Percentiles rank a stretch among this genome's conserved stretches.
phyloP scores from a whole-genome alignment of 2,797 vertebrate species.

The Sebastes minor region DNA sequence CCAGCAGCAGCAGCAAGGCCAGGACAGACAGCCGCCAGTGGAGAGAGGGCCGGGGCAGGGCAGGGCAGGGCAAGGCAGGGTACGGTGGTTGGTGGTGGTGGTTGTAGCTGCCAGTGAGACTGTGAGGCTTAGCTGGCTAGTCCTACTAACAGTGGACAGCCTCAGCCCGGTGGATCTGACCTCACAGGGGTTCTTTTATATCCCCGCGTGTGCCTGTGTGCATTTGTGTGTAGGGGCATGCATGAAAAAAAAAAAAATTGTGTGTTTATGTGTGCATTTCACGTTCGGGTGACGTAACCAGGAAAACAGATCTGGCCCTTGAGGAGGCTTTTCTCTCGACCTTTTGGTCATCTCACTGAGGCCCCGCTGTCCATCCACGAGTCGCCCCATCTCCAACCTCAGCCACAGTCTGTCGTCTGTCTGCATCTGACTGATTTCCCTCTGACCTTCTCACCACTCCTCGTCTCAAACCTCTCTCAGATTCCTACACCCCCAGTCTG shows the following conservation, averaged over 20 bases:
- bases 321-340: slow-evolving; percentile 76
- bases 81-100: slow-evolving; percentile 70
- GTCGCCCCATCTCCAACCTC: slow-evolving; percentile 41
- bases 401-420: slow-evolving; percentile 59
- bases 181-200: slow-evolving; percentile 85
- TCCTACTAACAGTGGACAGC: slow-evolving; percentile 75
- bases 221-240: slow-evolving; percentile 57
- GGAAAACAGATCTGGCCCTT: slow-evolving; percentile 77
- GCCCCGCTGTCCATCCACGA: slow-evolving; percentile 49
- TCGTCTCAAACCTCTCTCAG: slow-evolving; percentile 52
- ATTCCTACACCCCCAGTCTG: slow-evolving; percentile 69
- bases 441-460: slow-evolving; percentile 61
- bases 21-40: slow-evolving; percentile 73
- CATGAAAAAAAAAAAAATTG: slow-evolving; percentile 24
- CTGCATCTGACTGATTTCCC: slow-evolving; percentile 56
- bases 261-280: slow-evolving; percentile 62
- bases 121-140: slow-evolving; percentile 65
- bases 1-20: slow-evolving; percentile 19
- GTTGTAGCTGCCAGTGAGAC: slow-evolving; percentile 72
- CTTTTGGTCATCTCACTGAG: slow-evolving; percentile 75
- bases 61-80: slow-evolving; percentile 62
- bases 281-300: slow-evolving; percentile 77
- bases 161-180: slow-evolving; percentile 78
- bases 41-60: slow-evolving; percentile 55
- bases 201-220: slow-evolving; percentile 46